These are phyloP conservation scores for Fistularia tabacaria DNA, from an alignment of 2,797 vertebrate genomes.

Conservation along the genomic window DNA sequence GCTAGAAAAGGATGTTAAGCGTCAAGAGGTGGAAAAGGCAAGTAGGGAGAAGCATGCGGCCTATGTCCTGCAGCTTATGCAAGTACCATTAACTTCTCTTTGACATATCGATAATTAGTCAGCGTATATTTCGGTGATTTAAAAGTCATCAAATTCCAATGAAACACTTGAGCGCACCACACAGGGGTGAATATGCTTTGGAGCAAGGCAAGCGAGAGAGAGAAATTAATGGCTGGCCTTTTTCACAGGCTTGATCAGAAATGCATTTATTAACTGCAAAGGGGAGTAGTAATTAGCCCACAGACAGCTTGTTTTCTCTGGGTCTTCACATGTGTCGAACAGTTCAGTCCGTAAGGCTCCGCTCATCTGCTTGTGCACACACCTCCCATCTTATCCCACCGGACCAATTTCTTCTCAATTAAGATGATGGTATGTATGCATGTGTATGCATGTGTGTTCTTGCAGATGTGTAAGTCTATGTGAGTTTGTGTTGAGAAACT, in stretches of 20 bases:
- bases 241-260: slow-evolving; percentile 83
- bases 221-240: slow-evolving; percentile 72
- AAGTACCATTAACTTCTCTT: slow-evolving; percentile 76
- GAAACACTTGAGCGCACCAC: slow-evolving; percentile 70
- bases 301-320: slow-evolving; percentile 78
- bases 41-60: slow-evolving; percentile 30
- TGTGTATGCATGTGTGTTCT: slow-evolving; percentile 7
- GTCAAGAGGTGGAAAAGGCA: slow-evolving; percentile 31
- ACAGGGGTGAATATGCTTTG: slow-evolving; percentile 65
- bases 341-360: slow-evolving; percentile 68
- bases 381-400: slow-evolving; percentile 48
- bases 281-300: slow-evolving; percentile 79
- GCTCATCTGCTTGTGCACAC: slow-evolving; percentile 39
- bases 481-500: slow-evolving; percentile 14
- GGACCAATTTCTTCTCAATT: slow-evolving; percentile 76
- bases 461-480: not conserved
- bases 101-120: slow-evolving; percentile 81
- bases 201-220: slow-evolving; percentile 55
- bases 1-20: slow-evolving; percentile 33
- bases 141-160: slow-evolving; percentile 78
- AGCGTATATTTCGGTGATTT: slow-evolving; percentile 70
- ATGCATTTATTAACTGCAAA: slow-evolving; percentile 81
- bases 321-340: slow-evolving; percentile 78
- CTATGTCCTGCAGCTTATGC: slow-evolving; percentile 62
- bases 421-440: slow-evolving; percentile 42